These are phyloP conservation scores for Drosophila pectinifera DNA, from an alignment of 1,140 invertebrate species.

Conservation along the genomic window DNA sequence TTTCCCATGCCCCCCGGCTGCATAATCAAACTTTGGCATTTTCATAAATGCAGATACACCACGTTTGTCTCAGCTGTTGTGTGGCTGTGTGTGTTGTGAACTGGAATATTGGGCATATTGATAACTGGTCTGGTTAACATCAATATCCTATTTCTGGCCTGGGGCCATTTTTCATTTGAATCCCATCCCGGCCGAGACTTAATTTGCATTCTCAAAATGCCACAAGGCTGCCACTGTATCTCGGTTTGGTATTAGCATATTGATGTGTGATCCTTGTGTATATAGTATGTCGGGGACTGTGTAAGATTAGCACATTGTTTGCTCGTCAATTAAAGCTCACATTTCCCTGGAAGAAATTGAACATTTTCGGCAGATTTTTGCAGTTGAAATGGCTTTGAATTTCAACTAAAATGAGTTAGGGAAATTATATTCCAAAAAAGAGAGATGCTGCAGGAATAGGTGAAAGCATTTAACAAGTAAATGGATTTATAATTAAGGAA, in stretches of 20 bases:
- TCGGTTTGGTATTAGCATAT: conserved; percentile 60
- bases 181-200: conserved; percentile 29
- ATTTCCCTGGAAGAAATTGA: background rate
- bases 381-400: background rate
- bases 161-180: conserved; percentile 57
- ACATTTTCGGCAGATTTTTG: background rate
- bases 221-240: conserved; percentile 20
- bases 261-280: conserved; percentile 43
- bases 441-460: background rate
- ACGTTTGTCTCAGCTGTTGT: conserved; percentile 48
- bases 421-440: background rate
- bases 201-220: conserved; percentile 66
- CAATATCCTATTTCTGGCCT: conserved; percentile 37
- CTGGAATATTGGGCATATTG: conserved; percentile 62
- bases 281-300: conserved; percentile 35
- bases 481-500: too few species aligned
- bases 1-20: conserved; percentile 30
- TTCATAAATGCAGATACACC: conserved; percentile 70
- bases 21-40: conserved; percentile 68
- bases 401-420: background rate
- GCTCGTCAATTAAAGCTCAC: conserved; percentile 59
- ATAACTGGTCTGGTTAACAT: conserved; percentile 39
- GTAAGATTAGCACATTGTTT: conserved; percentile 28
- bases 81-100: conserved; percentile 38
- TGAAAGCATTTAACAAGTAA: background rate